Evolutionary conservation across 1,140 invertebrate species (phyloP).

Genomic region (Aethina tumida): DNA sequence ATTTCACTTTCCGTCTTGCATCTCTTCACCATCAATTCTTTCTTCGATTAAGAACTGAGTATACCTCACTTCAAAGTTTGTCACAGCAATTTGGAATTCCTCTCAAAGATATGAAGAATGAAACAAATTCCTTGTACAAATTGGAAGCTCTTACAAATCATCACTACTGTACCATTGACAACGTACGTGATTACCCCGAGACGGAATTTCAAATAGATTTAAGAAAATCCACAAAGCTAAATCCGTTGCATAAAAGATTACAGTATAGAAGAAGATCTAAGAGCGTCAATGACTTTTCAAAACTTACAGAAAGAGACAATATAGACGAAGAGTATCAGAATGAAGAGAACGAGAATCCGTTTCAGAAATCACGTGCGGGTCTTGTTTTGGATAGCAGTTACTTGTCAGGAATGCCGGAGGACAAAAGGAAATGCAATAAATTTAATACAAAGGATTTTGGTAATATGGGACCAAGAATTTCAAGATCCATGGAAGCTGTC

Average conservation of each 20-base stretch:
- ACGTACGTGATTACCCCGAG: constrained; percentile 25
- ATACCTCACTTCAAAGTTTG: constrained; percentile 55
- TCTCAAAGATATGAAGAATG: constrained; percentile 36
- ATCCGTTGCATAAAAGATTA: not conserved
- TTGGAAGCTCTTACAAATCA: constrained; percentile 27
- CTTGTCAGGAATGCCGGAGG: constrained; percentile 30
- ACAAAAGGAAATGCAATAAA: constrained; percentile 53
- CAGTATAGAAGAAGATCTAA: constrained; percentile 22
- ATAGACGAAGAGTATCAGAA: constrained; percentile 49
- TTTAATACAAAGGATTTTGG: constrained; percentile 58
- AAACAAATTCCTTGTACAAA: constrained; percentile 33
- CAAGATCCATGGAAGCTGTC: constrained; percentile 35
- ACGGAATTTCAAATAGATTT: constrained; percentile 32
- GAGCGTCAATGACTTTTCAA: constrained; percentile 28
- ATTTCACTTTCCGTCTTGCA: constrained; percentile 61
- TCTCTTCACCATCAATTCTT: constrained; percentile 68
- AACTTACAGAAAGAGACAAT: constrained; percentile 11
- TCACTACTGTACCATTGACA: constrained; percentile 15
- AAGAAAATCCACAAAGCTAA: constrained; percentile 16
- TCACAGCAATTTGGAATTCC: constrained; percentile 50
- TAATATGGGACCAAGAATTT: constrained; percentile 30
- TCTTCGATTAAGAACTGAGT: constrained; percentile 57
- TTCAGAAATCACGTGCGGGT: constrained; percentile 26
- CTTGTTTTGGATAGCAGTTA: constrained; percentile 33
- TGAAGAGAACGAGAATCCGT: constrained; percentile 58